Evolutionary conservation across 2,113 vertebrate species (phyloP), one percentile per base, ranked within the genome.

Genomic region (Cephalopterus ornatus): DNA sequence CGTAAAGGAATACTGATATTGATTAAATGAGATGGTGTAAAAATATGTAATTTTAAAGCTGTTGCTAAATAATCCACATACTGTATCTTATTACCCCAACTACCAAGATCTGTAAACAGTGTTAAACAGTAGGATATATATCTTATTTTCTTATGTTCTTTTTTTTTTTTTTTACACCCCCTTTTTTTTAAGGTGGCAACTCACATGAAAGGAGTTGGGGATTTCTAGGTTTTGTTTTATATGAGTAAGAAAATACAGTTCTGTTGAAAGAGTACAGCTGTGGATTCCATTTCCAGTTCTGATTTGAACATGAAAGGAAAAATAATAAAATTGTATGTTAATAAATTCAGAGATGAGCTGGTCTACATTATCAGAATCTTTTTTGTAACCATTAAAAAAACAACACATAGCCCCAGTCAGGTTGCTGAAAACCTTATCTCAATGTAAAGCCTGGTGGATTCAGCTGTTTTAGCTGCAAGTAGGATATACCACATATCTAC

Each of bases 51-150:
- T 95, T 97, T 58, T 86, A 82, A 94, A 95, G 83, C 90, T 95
- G 49, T 89, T 93, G 76, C 61, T 96, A 94, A 84, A 86, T 87
- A 94, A 85, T 96, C 92, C 88, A 94, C 80, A 79, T 91, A 73
- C 92, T 96, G 85, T 92, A 96, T 91, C 93, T 96, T 89, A 92
- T 33, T 68, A 93, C 96, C 89, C 93, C 84, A 97, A 70, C 94
- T 96, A 88, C 91, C 85, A 92, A 89, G 93, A 96, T 96, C 94
- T 95, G 85, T 97, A 97, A 96, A 91, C 92, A 79, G 96, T 96
- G 90, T 96, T 97, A 94, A 95, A 94, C 85, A 97, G 78, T 85
- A 94, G 81, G 71, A 85, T 70, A 55, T 95, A 47, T 93, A 79
- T 92, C 47, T 94, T 95, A 89, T 94, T 95, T 90, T 92, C 65